Percentiles rank a stretch among this genome's conserved stretches.
These are phyloP conservation scores for Leucoraja erinaceus DNA, from an alignment of 2,113 vertebrate genomes.

Conservation along the genomic window DNA sequence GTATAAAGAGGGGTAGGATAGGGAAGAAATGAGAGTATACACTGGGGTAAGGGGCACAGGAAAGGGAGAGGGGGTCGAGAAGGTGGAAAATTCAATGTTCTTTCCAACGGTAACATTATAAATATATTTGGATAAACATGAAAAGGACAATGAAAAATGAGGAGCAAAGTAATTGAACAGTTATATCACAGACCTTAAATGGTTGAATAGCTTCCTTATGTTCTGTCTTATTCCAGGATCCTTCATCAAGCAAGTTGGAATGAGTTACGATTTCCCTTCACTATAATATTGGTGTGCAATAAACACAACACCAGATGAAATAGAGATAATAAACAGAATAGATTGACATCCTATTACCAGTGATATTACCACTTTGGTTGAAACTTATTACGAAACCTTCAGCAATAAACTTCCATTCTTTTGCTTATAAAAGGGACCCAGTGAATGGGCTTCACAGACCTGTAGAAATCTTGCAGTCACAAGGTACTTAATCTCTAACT, in stretches of 20 bases:
- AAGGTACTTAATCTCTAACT: conserved; percentile 9
- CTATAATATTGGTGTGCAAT: not conserved
- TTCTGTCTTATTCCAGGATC: not conserved
- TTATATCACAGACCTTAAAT: not conserved
- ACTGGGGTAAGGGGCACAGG: too few relatives aligned
- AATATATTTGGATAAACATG: not conserved
- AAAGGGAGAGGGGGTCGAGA: too few relatives aligned
- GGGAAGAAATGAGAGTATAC: too few relatives aligned
- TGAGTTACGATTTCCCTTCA: not conserved
- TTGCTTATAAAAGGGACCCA: not conserved
- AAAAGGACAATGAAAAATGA: not conserved
- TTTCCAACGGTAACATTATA: not conserved
- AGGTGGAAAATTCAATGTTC: too few relatives aligned
- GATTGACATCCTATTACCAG: not conserved
- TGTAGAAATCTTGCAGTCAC: not conserved
- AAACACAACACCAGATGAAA: not conserved
- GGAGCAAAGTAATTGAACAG: not conserved
- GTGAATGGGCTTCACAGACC: not conserved
- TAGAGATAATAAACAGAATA: conserved; percentile 9
- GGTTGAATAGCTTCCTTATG: not conserved
- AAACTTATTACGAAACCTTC: conserved; percentile 8
- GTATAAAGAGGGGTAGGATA: too few relatives aligned
- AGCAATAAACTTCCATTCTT: conserved; percentile 18
- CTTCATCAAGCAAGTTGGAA: not conserved
- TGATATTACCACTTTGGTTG: conserved; percentile 3